Percentiles rank a stretch among this genome's conserved stretches.
Conservation (phyloP, 2,113 vertebrate genomes). For the Pseudorectes ferrugineus region DNA sequence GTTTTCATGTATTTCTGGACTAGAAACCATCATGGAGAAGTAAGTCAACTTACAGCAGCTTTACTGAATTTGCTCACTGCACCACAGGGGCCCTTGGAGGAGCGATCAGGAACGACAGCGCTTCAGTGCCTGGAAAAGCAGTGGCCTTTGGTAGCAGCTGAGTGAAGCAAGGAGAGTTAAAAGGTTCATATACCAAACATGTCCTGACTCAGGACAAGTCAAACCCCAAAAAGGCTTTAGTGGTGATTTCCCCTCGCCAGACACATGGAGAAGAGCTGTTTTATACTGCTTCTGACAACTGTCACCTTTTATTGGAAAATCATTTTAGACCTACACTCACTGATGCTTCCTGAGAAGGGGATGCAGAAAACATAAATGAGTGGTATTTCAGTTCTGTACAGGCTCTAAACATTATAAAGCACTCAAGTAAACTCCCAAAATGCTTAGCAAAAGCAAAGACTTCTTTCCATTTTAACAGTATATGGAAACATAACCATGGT, state of each 20-base stretch:
- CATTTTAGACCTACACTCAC: not conserved
- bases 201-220: not conserved
- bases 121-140: not conserved
- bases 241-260: fast-evolving
- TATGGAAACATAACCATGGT: fast-evolving
- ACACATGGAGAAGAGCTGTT: not conserved
- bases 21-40: not conserved
- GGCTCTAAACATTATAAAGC: not conserved
- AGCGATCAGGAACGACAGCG: fast-evolving
- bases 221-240: not conserved
- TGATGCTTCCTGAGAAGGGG: not conserved
- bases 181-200: not conserved
- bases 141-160: not conserved
- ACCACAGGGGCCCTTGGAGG: not conserved
- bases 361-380: not conserved
- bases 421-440: not conserved
- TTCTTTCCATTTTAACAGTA: not conserved
- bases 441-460: not conserved
- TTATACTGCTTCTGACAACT: not conserved
- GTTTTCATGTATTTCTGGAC: not conserved
- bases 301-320: not conserved
- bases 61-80: not conserved
- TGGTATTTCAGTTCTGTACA: not conserved
- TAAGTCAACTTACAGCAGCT: not conserved
- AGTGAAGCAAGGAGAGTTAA: not conserved